phyloP scores from a whole-genome alignment of 1,140 invertebrate genomes.

The Archivesica marissinica region DNA sequence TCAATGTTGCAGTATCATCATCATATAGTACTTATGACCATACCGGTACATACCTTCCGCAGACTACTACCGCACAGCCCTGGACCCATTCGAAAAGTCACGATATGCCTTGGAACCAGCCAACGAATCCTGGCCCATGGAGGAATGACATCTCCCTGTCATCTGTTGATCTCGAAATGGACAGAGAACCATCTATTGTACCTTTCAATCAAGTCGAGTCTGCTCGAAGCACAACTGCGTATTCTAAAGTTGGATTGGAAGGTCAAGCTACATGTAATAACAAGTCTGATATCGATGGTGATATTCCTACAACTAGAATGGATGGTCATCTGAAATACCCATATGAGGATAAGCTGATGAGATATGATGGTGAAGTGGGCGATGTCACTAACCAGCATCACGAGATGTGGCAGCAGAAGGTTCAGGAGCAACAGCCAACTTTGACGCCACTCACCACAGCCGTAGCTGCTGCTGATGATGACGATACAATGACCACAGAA shows the following conservation, averaged over 20 bases:
- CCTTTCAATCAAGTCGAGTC: slow-evolving; percentile 6
- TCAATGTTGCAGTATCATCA: background rate
- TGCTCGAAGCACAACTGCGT: background rate
- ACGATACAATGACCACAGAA: background rate
- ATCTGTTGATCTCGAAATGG: slow-evolving; percentile 41
- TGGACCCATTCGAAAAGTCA: background rate
- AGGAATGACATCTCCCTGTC: slow-evolving; percentile 4
- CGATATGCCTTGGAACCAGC: background rate
- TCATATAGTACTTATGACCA: too few relatives aligned
- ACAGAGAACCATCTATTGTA: slow-evolving; percentile 14
- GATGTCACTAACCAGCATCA: background rate
- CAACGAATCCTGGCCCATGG: background rate
- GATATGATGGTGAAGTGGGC: background rate
- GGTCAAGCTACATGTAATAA: background rate
- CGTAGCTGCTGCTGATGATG: background rate
- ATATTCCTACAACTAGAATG: background rate
- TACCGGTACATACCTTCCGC: background rate
- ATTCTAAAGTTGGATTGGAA: background rate
- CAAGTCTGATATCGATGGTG: background rate
- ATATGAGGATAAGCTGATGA: slow-evolving; percentile 21
- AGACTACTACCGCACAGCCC: background rate
- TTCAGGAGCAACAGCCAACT: background rate
- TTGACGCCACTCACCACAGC: background rate
- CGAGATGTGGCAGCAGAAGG: slow-evolving; percentile 23
- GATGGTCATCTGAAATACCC: background rate